phyloP scores from a whole-genome alignment of 2,888 invertebrate species.

The Eristalis pertinax region DNA sequence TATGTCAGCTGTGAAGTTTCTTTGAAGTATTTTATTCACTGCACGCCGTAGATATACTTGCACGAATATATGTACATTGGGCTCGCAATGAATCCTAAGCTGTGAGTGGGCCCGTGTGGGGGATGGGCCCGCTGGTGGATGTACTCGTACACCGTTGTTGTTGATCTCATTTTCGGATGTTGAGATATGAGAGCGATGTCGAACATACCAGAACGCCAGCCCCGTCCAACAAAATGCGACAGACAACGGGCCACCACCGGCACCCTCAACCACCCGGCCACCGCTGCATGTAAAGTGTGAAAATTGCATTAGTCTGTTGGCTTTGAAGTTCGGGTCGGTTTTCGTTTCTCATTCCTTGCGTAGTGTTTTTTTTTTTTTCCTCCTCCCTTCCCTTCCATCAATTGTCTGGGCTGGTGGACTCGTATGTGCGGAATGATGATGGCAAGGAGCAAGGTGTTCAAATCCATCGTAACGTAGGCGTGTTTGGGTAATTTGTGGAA shows the following conservation, averaged over 20 bases:
- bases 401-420: constrained; percentile 22
- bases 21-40: constrained; percentile 72
- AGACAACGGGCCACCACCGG: neutral
- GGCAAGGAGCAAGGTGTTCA: constrained; percentile 13
- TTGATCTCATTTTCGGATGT: constrained; percentile 71
- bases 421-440: constrained; percentile 35
- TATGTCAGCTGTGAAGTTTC: constrained; percentile 73
- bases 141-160: constrained; percentile 44
- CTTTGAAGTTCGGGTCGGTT: constrained; percentile 56
- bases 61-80: neutral
- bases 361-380: neutral
- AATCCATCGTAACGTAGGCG: constrained; percentile 24
- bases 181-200: constrained; percentile 68
- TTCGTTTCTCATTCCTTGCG: neutral
- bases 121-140: neutral
- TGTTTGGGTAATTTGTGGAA: constrained; percentile 51
- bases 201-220: constrained; percentile 59
- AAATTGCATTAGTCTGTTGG: constrained; percentile 67
- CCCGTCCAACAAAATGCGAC: neutral
- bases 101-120: neutral
- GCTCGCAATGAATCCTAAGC: neutral
- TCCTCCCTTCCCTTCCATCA: neutral
- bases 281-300: constrained; percentile 65
- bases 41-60: constrained; percentile 18
- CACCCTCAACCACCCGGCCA: neutral